Percentiles rank a stretch among this genome's conserved stretches.
Conservation (phyloP, 1,140 invertebrate species). For the Sogatella furcifera region DNA sequence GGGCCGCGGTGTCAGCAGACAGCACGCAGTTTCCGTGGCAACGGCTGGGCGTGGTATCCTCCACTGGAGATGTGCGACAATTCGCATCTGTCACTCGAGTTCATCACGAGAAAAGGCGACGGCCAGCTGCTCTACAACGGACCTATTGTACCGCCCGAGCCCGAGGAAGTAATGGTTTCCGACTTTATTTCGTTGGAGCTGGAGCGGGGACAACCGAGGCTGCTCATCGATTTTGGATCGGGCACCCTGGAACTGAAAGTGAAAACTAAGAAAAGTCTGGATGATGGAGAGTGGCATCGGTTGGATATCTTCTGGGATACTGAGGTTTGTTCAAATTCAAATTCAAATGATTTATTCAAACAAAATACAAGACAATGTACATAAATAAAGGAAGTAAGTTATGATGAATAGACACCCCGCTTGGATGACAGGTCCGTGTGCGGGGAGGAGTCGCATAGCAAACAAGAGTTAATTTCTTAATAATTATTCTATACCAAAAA, state of each 20-base stretch:
- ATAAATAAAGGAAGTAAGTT: too few relatives aligned
- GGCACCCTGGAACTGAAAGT: conserved; percentile 82
- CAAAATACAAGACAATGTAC: too few relatives aligned
- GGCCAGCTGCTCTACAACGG: conserved; percentile 95
- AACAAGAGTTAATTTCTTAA: too few relatives aligned
- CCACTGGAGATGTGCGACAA: conserved; percentile 91
- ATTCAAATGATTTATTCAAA: too few relatives aligned
- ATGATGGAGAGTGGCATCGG: conserved; percentile 93
- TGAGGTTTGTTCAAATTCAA: conserved; percentile 41
- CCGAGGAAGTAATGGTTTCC: conserved; percentile 77
- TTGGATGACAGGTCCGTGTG: too few relatives aligned
- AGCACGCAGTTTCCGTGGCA: conserved; percentile 81
- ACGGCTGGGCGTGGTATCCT: conserved; percentile 93
- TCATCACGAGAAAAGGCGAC: conserved; percentile 81
- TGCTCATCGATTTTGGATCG: conserved; percentile 91
- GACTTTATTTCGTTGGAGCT: conserved; percentile 92
- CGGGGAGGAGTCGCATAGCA: too few relatives aligned
- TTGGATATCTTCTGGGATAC: conserved; percentile 93
- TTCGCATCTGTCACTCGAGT: conserved; percentile 89
- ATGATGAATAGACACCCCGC: too few relatives aligned
- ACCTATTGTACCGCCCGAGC: conserved; percentile 82
- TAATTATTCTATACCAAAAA: too few relatives aligned
- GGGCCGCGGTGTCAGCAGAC: conserved; percentile 94
- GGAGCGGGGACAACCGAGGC: conserved; percentile 75
- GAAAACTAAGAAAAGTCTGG: conserved; percentile 73